phyloP scores from a whole-genome alignment of 2,113 vertebrate species.

The Leucopsar rothschildi region DNA sequence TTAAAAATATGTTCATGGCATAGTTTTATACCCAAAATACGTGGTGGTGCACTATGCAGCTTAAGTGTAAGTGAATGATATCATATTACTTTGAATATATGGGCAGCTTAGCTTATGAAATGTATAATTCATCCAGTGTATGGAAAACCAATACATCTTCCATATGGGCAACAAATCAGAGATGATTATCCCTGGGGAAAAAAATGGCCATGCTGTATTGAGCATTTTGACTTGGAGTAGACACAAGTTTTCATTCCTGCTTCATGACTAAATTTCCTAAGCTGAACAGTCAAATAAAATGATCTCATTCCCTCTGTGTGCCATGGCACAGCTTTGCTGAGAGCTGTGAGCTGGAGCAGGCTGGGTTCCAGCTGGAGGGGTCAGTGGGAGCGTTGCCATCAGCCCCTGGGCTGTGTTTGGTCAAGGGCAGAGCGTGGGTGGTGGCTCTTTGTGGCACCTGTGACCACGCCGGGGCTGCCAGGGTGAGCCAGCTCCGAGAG shows the following conservation, averaged over 20 bases:
- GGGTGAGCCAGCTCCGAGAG: accelerated
- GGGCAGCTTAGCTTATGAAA: conserved; percentile 26
- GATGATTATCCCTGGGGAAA: background rate
- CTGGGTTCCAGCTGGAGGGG: background rate
- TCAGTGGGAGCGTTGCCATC: background rate
- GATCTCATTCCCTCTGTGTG: conserved; percentile 10
- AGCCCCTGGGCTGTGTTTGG: background rate
- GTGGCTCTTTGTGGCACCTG: background rate
- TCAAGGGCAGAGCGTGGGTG: background rate
- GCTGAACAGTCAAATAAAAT: conserved; percentile 19
- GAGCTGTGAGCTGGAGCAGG: background rate
- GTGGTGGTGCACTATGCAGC: background rate
- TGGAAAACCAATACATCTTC: conserved; percentile 47
- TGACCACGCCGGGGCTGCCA: accelerated
- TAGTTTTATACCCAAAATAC: background rate
- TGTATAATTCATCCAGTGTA: background rate
- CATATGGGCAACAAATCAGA: conserved; percentile 56
- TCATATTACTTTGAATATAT: conserved; percentile 18
- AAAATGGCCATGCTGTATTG: background rate
- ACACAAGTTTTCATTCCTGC: conserved; percentile 31
- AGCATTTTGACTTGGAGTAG: conserved; percentile 40
- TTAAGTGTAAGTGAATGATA: background rate
- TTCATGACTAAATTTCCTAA: conserved; percentile 54
- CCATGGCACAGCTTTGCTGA: background rate
- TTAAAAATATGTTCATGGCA: conserved; percentile 2